Conservation (phyloP, 2,888 invertebrate species). For the Allygus modestus region DNA sequence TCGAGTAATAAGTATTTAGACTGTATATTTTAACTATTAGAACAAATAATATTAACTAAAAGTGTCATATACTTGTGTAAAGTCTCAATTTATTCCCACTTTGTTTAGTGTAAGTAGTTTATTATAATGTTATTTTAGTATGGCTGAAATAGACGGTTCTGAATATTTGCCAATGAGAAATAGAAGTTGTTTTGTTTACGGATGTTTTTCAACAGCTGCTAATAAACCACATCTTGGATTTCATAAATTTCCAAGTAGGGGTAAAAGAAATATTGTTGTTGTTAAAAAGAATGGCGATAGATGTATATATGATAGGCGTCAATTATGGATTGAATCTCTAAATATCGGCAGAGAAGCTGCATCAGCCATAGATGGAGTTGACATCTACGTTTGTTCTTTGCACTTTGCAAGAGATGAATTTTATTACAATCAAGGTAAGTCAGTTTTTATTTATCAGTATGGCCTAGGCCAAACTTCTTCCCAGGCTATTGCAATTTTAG, state of each 20-base stretch:
- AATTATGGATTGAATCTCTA: constrained; percentile 63
- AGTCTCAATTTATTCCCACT: not conserved
- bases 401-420: constrained; percentile 68
- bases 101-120: not conserved
- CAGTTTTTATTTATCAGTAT: too few relatives aligned
- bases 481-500: too few relatives aligned
- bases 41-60: not conserved
- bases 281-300: constrained; percentile 61
- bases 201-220: constrained; percentile 63
- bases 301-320: constrained; percentile 60
- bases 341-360: constrained; percentile 63
- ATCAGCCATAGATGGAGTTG: constrained; percentile 62
- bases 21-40: not conserved
- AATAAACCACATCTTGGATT: constrained; percentile 61
- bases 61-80: not conserved
- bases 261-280: constrained; percentile 50
- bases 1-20: not conserved
- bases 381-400: constrained; percentile 67
- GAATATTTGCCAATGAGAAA: constrained; percentile 19
- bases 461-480: too few relatives aligned
- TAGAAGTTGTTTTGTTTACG: constrained; percentile 63
- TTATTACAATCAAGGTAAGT: constrained; percentile 56
- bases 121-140: constrained; percentile 25
- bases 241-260: constrained; percentile 61
- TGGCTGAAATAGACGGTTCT: constrained; percentile 7